phyloP scores from a whole-genome alignment of 92 coral and sea anemone genomes.

The Pocillopora grandis region DNA sequence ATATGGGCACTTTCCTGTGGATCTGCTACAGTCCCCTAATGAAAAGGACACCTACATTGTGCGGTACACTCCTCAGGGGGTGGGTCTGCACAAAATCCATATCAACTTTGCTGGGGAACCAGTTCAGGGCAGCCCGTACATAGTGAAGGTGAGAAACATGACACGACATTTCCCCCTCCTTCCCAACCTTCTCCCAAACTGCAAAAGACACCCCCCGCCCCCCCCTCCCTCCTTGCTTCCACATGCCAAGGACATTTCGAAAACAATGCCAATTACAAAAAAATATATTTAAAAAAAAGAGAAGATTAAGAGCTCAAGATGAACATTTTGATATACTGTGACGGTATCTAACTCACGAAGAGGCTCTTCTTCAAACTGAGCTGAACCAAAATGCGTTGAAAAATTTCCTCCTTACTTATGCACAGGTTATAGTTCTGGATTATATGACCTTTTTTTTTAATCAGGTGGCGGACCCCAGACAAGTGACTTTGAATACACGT shows the following conservation, averaged over 20 bases:
- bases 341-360: no score
- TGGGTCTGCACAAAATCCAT: conserved; percentile 91
- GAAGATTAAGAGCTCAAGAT: no score
- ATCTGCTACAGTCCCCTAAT: conserved; percentile 64
- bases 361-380: no score
- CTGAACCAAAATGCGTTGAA: no score
- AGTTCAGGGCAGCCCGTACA: conserved; percentile 87
- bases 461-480: conserved; percentile 81
- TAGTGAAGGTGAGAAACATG: conserved; percentile 66
- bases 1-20: conserved; percentile 85
- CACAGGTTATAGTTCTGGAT: neutral
- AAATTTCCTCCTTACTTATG: no score
- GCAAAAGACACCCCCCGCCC: no score
- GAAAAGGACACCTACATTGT: conserved; percentile 87
- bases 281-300: no score
- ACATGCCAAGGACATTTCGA: no score
- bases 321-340: no score
- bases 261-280: no score
- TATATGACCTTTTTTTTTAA: neutral
- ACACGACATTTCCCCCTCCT: neutral
- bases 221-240: no score
- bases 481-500: conserved; percentile 62
- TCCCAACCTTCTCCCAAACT: no score
- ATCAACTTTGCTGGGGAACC: conserved; percentile 78
- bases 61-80: conserved; percentile 78